phyloP scores from a whole-genome alignment of 2,797 vertebrate genomes.

The Pantherophis vulpinus region DNA sequence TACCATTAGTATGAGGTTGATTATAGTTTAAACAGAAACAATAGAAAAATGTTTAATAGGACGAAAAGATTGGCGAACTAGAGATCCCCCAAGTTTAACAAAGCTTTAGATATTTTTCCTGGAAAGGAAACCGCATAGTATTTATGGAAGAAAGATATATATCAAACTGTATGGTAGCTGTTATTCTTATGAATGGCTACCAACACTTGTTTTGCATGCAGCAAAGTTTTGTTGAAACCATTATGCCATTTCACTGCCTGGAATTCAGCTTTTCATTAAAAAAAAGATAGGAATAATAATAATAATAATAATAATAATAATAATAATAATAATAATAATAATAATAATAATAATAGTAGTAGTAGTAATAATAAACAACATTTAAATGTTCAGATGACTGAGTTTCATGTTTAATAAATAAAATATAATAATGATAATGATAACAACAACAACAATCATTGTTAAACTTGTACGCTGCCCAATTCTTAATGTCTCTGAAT shows the following conservation, averaged over 20 bases:
- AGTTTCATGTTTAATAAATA: too few relatives aligned
- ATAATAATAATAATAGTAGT: too few relatives aligned
- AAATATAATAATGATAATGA: neutral
- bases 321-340: too few relatives aligned
- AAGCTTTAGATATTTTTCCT: neutral
- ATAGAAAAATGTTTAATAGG: conserved; percentile 12
- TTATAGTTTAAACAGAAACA: neutral
- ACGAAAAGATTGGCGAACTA: neutral
- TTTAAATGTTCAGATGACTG: too few relatives aligned
- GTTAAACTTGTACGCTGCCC: neutral
- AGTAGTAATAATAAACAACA: neutral
- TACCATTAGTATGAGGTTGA: neutral
- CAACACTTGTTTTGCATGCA: neutral
- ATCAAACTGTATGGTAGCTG: neutral
- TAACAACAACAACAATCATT: neutral
- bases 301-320: too few relatives aligned
- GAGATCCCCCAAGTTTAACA: conserved; percentile 24
- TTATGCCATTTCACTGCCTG: neutral
- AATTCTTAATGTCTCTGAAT: neutral
- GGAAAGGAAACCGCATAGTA: neutral
- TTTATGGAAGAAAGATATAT: neutral
- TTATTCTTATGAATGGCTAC: neutral
- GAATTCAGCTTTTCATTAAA: neutral
- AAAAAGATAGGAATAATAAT: neutral
- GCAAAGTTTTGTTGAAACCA: neutral